Conservation (phyloP, 1,140 invertebrate species). For the Pseudomyrmex flavicornis region DNA sequence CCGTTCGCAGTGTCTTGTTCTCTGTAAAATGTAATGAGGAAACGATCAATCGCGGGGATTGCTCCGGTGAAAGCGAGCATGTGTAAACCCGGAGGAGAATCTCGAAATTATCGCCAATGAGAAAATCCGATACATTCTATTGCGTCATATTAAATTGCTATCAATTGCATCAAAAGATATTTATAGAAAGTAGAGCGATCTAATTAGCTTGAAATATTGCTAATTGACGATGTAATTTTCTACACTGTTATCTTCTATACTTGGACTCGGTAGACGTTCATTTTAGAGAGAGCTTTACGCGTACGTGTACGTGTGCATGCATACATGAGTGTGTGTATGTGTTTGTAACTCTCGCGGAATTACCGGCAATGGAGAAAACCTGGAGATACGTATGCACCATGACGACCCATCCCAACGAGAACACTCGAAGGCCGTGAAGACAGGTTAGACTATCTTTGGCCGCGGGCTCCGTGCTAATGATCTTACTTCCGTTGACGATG, state of each 20-base stretch:
- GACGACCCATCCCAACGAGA: conserved; percentile 96
- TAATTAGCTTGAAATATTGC: conserved; percentile 38
- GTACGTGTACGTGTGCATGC: not conserved
- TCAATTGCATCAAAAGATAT: conserved; percentile 10
- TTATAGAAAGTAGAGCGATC: conserved; percentile 57
- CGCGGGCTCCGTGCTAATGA: conserved; percentile 86
- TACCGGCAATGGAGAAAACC: conserved; percentile 91
- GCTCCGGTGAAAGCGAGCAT: conserved; percentile 50
- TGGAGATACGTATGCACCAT: conserved; percentile 95
- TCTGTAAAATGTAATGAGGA: conserved; percentile 79
- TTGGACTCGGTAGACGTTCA: not conserved
- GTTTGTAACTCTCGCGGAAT: conserved; percentile 70
- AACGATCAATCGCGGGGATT: conserved; percentile 44
- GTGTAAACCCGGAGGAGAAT: not conserved
- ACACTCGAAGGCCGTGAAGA: conserved; percentile 93
- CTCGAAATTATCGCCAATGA: conserved; percentile 41
- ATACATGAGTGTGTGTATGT: not conserved
- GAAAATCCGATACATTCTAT: conserved; percentile 39
- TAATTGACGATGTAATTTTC: conserved; percentile 12
- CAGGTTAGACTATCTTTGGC: conserved; percentile 89
- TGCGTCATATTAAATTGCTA: conserved; percentile 33
- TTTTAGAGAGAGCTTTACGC: too few species aligned
- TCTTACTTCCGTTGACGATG: conserved; percentile 87
- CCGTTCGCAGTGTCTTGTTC: conserved; percentile 89
- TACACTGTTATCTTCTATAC: not conserved